Evolutionary conservation across 2,888 invertebrate species (phyloP).

Genomic region (Cataglyphis altisquamis): DNA sequence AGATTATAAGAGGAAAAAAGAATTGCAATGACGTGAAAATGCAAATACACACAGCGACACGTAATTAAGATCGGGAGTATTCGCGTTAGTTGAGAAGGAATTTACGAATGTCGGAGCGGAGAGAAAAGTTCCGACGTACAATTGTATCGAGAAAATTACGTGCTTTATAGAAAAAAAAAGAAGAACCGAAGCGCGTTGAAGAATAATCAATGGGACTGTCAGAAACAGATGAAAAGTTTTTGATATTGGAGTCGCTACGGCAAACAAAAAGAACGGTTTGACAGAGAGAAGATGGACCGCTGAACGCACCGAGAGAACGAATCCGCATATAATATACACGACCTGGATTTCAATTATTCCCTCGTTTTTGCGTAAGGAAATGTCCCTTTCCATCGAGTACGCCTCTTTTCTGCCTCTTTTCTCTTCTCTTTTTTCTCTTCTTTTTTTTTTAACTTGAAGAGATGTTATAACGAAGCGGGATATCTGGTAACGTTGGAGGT

Average conservation of each 20-base stretch:
- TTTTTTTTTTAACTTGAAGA: slow-evolving; percentile 9
- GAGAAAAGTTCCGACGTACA: slow-evolving; percentile 23
- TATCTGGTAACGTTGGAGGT: slow-evolving; percentile 40
- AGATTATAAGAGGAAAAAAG: slow-evolving; percentile 12
- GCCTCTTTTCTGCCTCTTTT: not conserved
- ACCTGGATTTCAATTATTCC: slow-evolving; percentile 59
- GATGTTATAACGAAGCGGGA: slow-evolving; percentile 41
- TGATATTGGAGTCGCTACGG: slow-evolving; percentile 65
- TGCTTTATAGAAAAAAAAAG: slow-evolving; percentile 42
- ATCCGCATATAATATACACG: slow-evolving; percentile 54
- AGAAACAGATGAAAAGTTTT: slow-evolving; percentile 68
- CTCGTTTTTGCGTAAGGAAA: slow-evolving; percentile 15
- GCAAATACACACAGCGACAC: not conserved
- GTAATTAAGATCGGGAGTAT: slow-evolving; percentile 43
- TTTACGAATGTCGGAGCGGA: slow-evolving; percentile 8
- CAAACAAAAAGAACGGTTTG: slow-evolving; percentile 63
- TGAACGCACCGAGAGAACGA: slow-evolving; percentile 59
- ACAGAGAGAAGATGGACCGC: slow-evolving; percentile 54
- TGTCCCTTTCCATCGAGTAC: not conserved
- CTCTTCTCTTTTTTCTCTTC: not conserved
- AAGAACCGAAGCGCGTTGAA: slow-evolving; percentile 20
- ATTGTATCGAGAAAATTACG: slow-evolving; percentile 54
- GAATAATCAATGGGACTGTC: slow-evolving; percentile 64
- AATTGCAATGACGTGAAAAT: slow-evolving; percentile 16
- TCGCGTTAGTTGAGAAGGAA: slow-evolving; percentile 4